A percentile compares a stretch with the other conserved stretches of the same genome.
phyloP scores from a whole-genome alignment of 2,888 invertebrate genomes.

The Drosophila vallismaia region DNA sequence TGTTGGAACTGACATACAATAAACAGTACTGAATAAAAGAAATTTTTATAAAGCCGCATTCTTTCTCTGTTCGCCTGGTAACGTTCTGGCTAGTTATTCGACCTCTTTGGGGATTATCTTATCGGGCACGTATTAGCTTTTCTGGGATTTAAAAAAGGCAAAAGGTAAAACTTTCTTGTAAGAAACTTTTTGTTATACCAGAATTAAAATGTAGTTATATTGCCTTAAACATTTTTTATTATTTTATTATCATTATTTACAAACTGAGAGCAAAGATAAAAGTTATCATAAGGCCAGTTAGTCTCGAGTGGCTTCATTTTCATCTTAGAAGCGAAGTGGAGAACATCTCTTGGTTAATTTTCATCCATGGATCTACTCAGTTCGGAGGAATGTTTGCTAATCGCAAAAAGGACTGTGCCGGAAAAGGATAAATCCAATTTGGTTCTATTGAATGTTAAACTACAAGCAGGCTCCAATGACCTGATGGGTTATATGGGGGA shows the following conservation, averaged over 20 bases:
- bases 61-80: conserved; percentile 36
- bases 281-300: not conserved
- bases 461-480: conserved; percentile 64
- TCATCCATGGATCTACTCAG: conserved; percentile 52
- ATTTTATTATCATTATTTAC: not conserved
- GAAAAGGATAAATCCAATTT: conserved; percentile 39
- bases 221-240: not conserved
- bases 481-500: conserved; percentile 81
- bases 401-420: conserved; percentile 63
- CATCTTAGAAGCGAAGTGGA: not conserved
- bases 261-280: not conserved
- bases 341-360: not conserved
- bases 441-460: conserved; percentile 43
- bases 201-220: not conserved
- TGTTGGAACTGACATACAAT: conserved; percentile 68
- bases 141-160: not conserved
- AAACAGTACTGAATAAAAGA: conserved; percentile 34
- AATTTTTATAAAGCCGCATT: not conserved
- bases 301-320: not conserved
- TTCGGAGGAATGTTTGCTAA: conserved; percentile 61
- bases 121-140: conserved; percentile 21
- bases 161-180: not conserved
- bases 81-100: conserved; percentile 16
- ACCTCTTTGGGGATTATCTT: conserved; percentile 31
- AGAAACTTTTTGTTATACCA: not conserved